Conservation (phyloP, 2,797 vertebrate genomes). For the Chaetophractus vellerosus region DNA sequence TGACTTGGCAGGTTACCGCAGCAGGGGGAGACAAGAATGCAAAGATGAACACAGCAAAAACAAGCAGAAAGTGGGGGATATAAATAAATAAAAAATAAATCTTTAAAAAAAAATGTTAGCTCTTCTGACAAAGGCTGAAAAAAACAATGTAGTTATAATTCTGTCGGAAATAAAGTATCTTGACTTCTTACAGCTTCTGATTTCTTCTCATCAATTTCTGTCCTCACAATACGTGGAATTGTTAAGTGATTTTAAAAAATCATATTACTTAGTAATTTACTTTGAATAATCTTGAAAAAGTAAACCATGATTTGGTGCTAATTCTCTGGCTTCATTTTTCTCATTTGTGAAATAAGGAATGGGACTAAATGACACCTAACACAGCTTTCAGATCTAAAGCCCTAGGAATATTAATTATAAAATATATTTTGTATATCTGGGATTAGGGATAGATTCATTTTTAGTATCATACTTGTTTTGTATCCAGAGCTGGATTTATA, state of each 20-base stretch:
- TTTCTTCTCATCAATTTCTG: background rate
- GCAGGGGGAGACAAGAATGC: too few species aligned
- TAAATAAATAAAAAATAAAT: too few species aligned
- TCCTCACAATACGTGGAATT: background rate
- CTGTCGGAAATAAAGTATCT: background rate
- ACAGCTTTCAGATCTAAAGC: background rate
- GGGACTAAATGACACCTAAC: background rate
- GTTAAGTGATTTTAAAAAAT: background rate
- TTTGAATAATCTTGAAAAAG: background rate
- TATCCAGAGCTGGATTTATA: background rate
- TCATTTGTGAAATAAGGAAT: constrained; percentile 3
- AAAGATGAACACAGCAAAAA: too few species aligned
- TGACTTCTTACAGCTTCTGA: background rate
- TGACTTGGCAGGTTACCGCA: too few species aligned
- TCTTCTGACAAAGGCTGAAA: background rate
- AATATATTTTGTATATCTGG: background rate
- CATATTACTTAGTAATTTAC: background rate
- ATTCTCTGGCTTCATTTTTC: background rate
- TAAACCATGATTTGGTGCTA: background rate
- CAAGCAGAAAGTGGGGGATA: too few species aligned
- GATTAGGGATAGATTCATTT: background rate
- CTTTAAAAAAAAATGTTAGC: background rate
- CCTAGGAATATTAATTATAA: background rate
- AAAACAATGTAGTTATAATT: background rate
- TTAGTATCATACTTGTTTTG: background rate